These are phyloP conservation scores for Anoplophora glabripennis DNA, from an alignment of 1,140 invertebrate species.

Conservation along the genomic window DNA sequence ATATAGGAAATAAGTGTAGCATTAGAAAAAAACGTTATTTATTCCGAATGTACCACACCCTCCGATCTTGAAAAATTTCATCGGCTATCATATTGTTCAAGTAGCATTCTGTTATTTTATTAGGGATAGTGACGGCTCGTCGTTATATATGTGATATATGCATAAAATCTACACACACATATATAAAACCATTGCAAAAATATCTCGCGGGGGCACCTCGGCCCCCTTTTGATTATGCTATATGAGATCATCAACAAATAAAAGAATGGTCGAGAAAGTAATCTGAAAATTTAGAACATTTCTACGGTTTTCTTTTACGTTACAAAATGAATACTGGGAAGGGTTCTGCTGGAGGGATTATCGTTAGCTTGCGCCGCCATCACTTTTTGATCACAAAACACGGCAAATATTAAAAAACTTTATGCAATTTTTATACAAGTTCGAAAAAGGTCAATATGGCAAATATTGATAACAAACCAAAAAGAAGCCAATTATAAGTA, in stretches of 20 bases:
- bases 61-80: too few species aligned
- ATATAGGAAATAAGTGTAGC: too few species aligned
- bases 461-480: too few species aligned
- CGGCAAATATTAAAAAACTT: too few species aligned
- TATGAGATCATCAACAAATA: slow-evolving; percentile 37
- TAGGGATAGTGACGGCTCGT: slow-evolving; percentile 10
- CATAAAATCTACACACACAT: slow-evolving; percentile 16
- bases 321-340: not conserved
- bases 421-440: too few species aligned
- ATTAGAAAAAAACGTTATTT: too few species aligned
- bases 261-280: not conserved
- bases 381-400: too few species aligned
- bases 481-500: too few species aligned
- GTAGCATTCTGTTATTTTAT: not conserved
- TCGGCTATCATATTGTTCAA: not conserved
- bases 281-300: not conserved
- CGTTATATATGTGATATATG: slow-evolving; percentile 10
- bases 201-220: slow-evolving; percentile 34
- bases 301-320: not conserved
- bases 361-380: too few species aligned
- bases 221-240: slow-evolving; percentile 37
- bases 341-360: too few species aligned
- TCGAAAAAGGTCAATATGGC: too few species aligned
- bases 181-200: slow-evolving; percentile 43
- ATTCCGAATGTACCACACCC: too few species aligned